Evolutionary conservation across 2,888 invertebrate species (phyloP).

Genomic region (Xestia sexstrigata): DNA sequence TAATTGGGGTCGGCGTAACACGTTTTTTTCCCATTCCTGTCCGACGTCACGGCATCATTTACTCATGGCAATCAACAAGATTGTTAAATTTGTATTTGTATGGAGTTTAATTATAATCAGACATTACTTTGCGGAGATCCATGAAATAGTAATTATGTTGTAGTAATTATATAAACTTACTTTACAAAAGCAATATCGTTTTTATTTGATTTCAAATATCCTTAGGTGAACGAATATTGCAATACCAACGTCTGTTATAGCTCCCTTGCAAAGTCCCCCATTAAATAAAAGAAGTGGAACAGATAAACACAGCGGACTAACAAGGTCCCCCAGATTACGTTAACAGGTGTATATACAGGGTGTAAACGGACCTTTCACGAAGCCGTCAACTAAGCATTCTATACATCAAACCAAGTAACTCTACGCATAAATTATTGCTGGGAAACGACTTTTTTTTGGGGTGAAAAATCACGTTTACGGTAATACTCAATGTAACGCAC

Average conservation of each 20-base stretch:
- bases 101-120: not conserved
- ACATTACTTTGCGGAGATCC: not conserved
- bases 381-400: no score
- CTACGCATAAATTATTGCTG: no score
- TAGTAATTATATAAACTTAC: not conserved
- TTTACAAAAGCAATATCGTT: not conserved
- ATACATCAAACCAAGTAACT: no score
- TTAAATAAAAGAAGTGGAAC: not conserved
- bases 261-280: not conserved
- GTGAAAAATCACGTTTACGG: no score
- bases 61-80: not conserved
- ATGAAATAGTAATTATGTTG: not conserved
- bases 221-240: not conserved
- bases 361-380: no score
- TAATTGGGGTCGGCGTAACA: not conserved
- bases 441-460: no score
- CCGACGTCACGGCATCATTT: not conserved
- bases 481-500: no score
- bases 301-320: not conserved
- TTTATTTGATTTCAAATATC: not conserved
- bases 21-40: not conserved
- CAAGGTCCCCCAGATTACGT: conserved; percentile 14
- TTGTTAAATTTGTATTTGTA: not conserved
- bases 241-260: not conserved
- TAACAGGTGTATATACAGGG: not conserved